Base-by-base conservation (phyloP, 2,797 vertebrate genomes). In the Melanotaenia nigrans region DNA sequence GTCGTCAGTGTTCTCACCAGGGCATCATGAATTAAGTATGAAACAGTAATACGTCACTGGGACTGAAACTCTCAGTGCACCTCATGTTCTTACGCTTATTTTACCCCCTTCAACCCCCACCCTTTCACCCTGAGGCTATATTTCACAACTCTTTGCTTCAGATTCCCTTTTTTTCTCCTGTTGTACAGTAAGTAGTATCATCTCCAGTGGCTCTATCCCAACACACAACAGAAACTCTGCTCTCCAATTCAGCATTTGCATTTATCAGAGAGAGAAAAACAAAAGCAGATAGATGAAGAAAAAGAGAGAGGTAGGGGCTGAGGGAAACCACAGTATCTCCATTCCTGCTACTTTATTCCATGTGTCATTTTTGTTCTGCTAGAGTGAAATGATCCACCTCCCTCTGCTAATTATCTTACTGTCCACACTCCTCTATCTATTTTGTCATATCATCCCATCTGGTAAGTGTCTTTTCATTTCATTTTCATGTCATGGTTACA, bases 11-110 rank as follows among this genome's bases (percentile, higher is more conserved):
- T 74, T 83, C 80, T 77, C 68, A 62, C 63, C 28, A 67, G 65
- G 82, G 57, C 36, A 1, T 79, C 81, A 91, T 94, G 90, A 94
- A 94, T 94, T 90, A 94, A 89, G 89, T 75, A 94, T 94, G 91
- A 93, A 87, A 85, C 73, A 71, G 61, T 65, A 74, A 49, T 82
- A 93, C 89, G 90, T 94, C 93, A 95, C 71, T 85, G 87, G 90
- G 91, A 87, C 77, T 61, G 35, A 68, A 79, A 82, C 30, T 74
- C 86, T 84, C 85, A 73, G n/a, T 42, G 81, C 82, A 62, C 70
- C 78, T 84, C 75, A 65, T 80, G 77, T 85, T 87, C 78, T 78
- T 75, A 68, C 65, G 78, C 83, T 83, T 62, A 42, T 64, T 74
- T 77, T 84, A 65, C 66, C 35, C 66, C 67, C 36, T 40, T 16